phyloP scores from a whole-genome alignment of 2,888 invertebrate genomes.

The Boloria selene region DNA sequence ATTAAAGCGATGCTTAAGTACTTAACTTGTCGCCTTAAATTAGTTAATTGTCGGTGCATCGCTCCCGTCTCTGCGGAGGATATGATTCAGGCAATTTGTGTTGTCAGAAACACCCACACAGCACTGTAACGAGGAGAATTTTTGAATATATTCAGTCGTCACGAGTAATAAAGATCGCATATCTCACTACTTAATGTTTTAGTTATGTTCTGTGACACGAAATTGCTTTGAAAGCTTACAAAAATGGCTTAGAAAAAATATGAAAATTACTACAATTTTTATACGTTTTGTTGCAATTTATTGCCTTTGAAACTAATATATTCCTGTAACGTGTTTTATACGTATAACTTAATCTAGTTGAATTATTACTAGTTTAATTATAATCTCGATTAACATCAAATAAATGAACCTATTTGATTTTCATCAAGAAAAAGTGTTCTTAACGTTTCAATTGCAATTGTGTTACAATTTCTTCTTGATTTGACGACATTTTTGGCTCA shows the following conservation, averaged over 20 bases:
- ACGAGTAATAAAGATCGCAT: conserved; percentile 12
- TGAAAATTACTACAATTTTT: neutral
- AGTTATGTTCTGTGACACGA: neutral
- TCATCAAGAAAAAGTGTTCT: too few species aligned
- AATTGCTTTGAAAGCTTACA: neutral
- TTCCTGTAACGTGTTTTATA: too few species aligned
- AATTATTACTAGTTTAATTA: too few species aligned
- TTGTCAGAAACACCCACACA: conserved; percentile 28
- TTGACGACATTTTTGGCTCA: too few species aligned
- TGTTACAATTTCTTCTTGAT: too few species aligned
- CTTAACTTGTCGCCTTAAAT: conserved; percentile 52
- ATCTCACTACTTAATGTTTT: neutral
- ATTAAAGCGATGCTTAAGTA: conserved; percentile 51
- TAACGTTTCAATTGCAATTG: too few species aligned
- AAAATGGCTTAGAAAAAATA: neutral
- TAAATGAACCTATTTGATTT: too few species aligned
- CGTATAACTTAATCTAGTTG: too few species aligned
- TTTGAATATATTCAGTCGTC: conserved; percentile 5
- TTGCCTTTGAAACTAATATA: too few species aligned
- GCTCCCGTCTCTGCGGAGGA: conserved; percentile 41
- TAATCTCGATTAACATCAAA: too few species aligned
- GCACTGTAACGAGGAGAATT: neutral
- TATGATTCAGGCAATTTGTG: conserved; percentile 43
- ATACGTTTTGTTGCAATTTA: too few species aligned
- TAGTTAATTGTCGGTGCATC: conserved; percentile 51